These are phyloP conservation scores for Exephanes ischioxanthus DNA, from an alignment of 2,888 invertebrate genomes.

Conservation along the genomic window DNA sequence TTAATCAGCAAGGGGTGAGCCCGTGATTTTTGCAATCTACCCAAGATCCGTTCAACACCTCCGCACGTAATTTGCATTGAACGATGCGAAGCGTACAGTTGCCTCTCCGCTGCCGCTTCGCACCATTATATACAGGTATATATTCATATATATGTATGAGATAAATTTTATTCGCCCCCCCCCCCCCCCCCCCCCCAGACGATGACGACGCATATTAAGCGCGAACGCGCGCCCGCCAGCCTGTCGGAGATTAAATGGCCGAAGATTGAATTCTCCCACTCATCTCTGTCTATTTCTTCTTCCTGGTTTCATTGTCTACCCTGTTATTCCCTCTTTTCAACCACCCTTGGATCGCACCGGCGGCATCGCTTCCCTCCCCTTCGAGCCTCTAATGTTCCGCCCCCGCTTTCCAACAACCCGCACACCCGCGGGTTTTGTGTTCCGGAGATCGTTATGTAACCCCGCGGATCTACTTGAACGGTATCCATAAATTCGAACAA, in stretches of 20 bases:
- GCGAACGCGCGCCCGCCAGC: not conserved
- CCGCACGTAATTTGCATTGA: constrained; percentile 30
- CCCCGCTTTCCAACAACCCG: constrained; percentile 44
- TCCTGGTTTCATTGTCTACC: constrained; percentile 39
- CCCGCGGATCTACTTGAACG: constrained; percentile 65
- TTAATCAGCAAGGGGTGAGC: constrained; percentile 46
- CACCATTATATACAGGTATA: constrained; percentile 5
- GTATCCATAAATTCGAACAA: constrained; percentile 72
- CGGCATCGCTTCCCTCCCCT: constrained; percentile 35
- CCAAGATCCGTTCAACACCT: constrained; percentile 7
- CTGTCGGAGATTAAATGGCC: constrained; percentile 51
- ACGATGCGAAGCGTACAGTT: constrained; percentile 22
- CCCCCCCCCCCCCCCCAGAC: not conserved
- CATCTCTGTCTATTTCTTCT: constrained; percentile 37
- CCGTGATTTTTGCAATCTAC: constrained; percentile 21
- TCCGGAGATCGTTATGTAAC: constrained; percentile 60
- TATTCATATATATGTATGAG: constrained; percentile 12
- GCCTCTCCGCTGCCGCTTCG: not conserved
- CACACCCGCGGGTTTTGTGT: constrained; percentile 49
- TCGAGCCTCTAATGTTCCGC: constrained; percentile 50
- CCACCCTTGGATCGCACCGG: constrained; percentile 20
- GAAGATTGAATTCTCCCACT: constrained; percentile 44
- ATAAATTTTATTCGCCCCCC: constrained; percentile 38
- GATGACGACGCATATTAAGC: constrained; percentile 39
- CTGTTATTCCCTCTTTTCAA: constrained; percentile 15